Evolutionary conservation across 2,888 invertebrate species (phyloP).

Genomic region (Brachylomia viminalis): DNA sequence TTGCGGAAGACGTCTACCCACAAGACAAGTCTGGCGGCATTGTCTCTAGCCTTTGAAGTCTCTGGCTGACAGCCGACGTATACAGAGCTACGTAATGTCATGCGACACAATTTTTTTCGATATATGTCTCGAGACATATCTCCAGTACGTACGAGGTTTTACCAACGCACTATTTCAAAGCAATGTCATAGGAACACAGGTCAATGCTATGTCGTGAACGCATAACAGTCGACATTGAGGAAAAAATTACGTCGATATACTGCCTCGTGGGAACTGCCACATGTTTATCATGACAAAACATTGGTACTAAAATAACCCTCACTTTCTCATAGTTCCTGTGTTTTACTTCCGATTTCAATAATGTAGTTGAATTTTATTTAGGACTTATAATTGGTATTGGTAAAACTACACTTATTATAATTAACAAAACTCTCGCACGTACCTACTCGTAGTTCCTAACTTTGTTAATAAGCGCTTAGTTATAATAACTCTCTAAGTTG

Average conservation of each 20-base stretch:
- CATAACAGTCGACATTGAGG: conserved; percentile 35
- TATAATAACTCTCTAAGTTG: not conserved
- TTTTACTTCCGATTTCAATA: conserved; percentile 32
- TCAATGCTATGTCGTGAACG: conserved; percentile 57
- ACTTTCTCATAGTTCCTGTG: conserved; percentile 4
- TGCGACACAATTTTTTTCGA: not conserved
- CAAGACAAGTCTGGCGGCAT: not conserved
- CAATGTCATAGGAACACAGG: conserved; percentile 32
- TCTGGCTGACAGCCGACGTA: not conserved
- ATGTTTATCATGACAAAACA: conserved; percentile 21
- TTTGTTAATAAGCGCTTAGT: not conserved
- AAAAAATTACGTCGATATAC: conserved; percentile 20
- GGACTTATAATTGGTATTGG: not conserved
- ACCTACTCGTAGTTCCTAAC: not conserved
- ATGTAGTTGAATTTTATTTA: not conserved
- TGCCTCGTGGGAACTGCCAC: conserved; percentile 36
- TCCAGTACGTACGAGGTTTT: not conserved
- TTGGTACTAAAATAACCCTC: conserved; percentile 6
- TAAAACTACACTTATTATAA: conserved; percentile 1
- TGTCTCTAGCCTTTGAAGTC: not conserved
- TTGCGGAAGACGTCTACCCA: not conserved
- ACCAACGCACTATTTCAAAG: conserved; percentile 32
- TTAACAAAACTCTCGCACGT: conserved; percentile 4
- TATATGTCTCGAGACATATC: too few relatives aligned
- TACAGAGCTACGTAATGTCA: not conserved